These are phyloP conservation scores for Petrolisthes cinctipes DNA, from an alignment of 2,888 invertebrate genomes.

Conservation along the genomic window DNA sequence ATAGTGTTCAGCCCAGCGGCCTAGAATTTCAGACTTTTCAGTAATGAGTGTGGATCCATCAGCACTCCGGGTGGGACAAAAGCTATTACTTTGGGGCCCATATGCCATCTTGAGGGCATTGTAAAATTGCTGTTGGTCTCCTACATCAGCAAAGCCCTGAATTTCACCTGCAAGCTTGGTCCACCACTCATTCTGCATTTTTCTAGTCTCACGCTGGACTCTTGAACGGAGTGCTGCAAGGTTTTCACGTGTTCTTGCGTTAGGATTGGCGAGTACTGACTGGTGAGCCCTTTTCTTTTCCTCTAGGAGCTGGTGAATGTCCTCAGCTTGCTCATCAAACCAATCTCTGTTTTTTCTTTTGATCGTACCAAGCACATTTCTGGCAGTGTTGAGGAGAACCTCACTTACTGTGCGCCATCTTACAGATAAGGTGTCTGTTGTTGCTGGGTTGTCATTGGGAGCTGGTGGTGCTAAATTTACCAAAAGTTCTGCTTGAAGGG, in stretches of 20 bases:
- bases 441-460: not conserved
- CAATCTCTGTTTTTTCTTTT: slow-evolving; percentile 10
- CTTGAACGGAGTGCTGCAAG: no score
- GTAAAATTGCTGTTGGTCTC: not conserved
- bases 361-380: not conserved
- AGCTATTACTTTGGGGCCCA: not conserved
- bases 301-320: not conserved
- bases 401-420: not conserved
- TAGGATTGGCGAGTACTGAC: no score
- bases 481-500: not conserved
- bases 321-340: slow-evolving; percentile 1
- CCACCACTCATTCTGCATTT: not conserved
- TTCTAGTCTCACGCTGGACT: no score
- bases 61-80: not conserved
- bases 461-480: not conserved
- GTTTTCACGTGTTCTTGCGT: no score
- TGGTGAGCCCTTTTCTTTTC: not conserved
- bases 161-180: not conserved
- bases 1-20: not conserved
- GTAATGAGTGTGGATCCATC: not conserved
- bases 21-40: not conserved
- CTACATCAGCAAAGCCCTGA: not conserved
- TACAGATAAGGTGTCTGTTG: not conserved
- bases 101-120: no score
- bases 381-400: not conserved